Base-by-base conservation (phyloP, 2,888 invertebrate species). In the Synanthedon vespiformis region DNA sequence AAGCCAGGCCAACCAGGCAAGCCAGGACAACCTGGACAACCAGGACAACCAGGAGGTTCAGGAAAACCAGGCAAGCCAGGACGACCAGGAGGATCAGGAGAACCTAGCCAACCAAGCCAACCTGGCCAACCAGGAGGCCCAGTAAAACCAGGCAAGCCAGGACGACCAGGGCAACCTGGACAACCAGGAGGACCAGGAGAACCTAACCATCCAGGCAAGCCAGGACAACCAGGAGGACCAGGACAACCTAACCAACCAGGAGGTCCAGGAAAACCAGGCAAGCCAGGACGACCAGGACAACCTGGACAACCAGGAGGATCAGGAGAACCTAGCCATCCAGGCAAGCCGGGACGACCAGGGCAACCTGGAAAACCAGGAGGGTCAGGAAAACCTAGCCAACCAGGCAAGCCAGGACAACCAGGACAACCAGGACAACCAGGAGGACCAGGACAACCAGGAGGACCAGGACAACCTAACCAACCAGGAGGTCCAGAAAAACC, bases 121-220 rank as follows among this genome's bases (percentile, higher is more conserved):
- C 54, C 54, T 34, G 56, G 55, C 27, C 11, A 22, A 47, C 51
- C 50, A 40, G 47, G 44, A 12, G 2, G 10, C 2, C 50, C 50
- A 18, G 22, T 34, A 1, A 4, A n/a, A 6, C 50, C 55, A 51
- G 49, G 41, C 3, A 3, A 41, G 16, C 52, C 54, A 48, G 40
- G 41, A 0, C 40, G 11, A 6, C 53, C 53, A 40, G 14, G 34
- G 1, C 16, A 48, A 4, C 51, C 57, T 44, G 57, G 52, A 16
- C 4, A 13, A 4, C 56, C 57, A 47, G 53, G 55, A 1, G 49
- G 49, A 44, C 56, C 61, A 22, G 61, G 58, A 12, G 51, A 53
- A 85, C 89, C 60, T 87, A 67, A 59, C 84, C 68, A n/a, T 87
- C 89, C 64, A 85, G 71, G 22, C 1, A 1, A 2, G 2, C 16